These are phyloP conservation scores for Cyprinus carpio DNA, from an alignment of 2,113 vertebrate species.

Conservation along the genomic window DNA sequence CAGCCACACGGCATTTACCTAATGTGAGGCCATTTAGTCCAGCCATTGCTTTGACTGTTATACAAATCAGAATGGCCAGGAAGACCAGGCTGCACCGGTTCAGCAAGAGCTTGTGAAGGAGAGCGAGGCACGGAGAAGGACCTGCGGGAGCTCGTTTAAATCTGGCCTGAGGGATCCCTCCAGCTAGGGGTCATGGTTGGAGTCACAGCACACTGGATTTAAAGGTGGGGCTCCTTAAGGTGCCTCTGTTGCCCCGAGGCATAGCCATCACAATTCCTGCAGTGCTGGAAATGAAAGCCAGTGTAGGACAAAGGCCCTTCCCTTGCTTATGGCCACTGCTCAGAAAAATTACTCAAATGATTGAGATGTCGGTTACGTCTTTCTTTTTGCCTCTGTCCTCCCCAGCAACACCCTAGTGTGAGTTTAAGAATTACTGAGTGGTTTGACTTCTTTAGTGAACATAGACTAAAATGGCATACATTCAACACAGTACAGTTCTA, in stretches of 20 bases:
- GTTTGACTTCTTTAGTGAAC: not conserved
- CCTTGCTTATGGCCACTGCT: constrained; percentile 72
- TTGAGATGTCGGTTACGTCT: constrained; percentile 65
- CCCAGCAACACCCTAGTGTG: constrained; percentile 33
- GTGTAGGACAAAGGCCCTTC: constrained; percentile 76
- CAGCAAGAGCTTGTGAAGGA: constrained; percentile 57
- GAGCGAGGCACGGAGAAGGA: constrained; percentile 59
- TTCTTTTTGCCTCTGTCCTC: constrained; percentile 45
- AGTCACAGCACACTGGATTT: constrained; percentile 74
- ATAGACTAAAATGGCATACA: too few species aligned
- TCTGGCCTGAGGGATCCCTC: constrained; percentile 80
- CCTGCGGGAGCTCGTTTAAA: constrained; percentile 84
- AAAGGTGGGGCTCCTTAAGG: constrained; percentile 81
- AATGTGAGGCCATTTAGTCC: constrained; percentile 46
- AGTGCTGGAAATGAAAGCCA: constrained; percentile 77
- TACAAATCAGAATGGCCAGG: constrained; percentile 54
- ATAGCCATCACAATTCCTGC: constrained; percentile 78
- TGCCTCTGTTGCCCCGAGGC: constrained; percentile 79
- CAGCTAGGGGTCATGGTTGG: constrained; percentile 79
- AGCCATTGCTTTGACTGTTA: constrained; percentile 40
- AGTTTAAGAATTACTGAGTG: constrained; percentile 26
- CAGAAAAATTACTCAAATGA: constrained; percentile 74
- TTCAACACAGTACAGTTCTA: too few species aligned
- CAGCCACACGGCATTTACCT: constrained; percentile 49
- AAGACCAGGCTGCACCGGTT: constrained; percentile 54